A percentile compares a stretch with the other conserved stretches of the same genome.
These are phyloP conservation scores for Drosophila siamana DNA, from an alignment of 2,888 invertebrate species.

Conservation along the genomic window DNA sequence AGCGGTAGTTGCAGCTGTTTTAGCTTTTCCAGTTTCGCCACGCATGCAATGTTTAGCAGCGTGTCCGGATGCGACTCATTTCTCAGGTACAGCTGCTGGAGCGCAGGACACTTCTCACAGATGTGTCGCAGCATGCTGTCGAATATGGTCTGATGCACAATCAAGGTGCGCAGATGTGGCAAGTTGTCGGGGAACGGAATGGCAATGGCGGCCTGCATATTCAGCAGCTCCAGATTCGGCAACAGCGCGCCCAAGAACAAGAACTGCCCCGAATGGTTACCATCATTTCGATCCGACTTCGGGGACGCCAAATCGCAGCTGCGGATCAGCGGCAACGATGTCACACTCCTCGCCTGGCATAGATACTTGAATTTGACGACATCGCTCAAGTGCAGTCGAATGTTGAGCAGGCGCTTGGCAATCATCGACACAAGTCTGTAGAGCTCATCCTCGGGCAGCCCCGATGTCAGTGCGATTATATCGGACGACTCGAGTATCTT, in stretches of 20 bases:
- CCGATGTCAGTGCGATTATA: not conserved
- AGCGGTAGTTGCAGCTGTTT: constrained; percentile 44
- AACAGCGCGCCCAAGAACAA: constrained; percentile 23
- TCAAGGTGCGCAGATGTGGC: not conserved
- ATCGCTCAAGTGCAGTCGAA: constrained; percentile 25
- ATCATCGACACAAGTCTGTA: constrained; percentile 36
- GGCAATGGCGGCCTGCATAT: not conserved
- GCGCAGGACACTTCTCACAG: constrained; percentile 20
- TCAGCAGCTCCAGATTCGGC: constrained; percentile 19
- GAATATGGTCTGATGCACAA: constrained; percentile 7
- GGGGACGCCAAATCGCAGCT: constrained; percentile 13
- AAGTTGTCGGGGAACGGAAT: constrained; percentile 27
- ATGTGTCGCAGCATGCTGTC: constrained; percentile 22
- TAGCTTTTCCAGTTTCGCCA: constrained; percentile 31
- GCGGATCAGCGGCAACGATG: constrained; percentile 8
- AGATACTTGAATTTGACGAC: not conserved
- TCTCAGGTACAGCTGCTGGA: constrained; percentile 21
- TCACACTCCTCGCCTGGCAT: not conserved
- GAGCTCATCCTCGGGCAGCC: constrained; percentile 20
- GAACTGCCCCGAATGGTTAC: not conserved
- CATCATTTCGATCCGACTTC: not conserved
- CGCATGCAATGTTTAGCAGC: constrained; percentile 18
- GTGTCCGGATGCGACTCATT: not conserved
- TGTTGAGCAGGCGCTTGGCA: constrained; percentile 10
- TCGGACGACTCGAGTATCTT: constrained; percentile 25